phyloP scores from a whole-genome alignment of 2,113 vertebrate species.

The Cheilinus undulatus region DNA sequence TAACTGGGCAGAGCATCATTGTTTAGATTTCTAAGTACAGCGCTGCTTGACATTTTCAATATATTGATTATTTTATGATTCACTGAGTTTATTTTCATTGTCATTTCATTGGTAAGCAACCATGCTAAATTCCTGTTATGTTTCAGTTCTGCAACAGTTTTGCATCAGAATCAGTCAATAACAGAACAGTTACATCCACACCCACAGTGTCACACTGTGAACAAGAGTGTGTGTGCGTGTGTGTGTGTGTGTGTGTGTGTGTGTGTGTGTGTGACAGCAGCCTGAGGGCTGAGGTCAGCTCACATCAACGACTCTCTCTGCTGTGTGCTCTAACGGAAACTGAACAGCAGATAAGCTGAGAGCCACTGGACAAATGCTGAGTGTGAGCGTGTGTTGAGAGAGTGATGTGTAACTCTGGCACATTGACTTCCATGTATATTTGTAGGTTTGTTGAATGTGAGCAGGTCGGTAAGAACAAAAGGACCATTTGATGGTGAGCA shows the following conservation, averaged over 20 bases:
- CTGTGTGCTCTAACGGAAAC: conserved; percentile 19
- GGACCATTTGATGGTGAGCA: background rate
- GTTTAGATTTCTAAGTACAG: too few relatives aligned
- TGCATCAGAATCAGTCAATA: background rate
- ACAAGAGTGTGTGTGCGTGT: background rate
- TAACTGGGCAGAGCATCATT: background rate
- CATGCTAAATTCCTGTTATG: background rate
- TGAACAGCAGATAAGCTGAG: conserved; percentile 16
- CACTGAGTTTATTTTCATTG: background rate
- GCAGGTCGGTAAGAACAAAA: background rate
- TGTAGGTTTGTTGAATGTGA: background rate
- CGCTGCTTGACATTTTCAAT: background rate
- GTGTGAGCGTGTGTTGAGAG: conserved; percentile 3
- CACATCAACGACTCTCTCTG: conserved; percentile 29
- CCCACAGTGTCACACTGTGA: conserved; percentile 9
- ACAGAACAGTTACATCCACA: conserved; percentile 7
- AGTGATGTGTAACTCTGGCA: background rate
- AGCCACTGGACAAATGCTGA: conserved; percentile 8
- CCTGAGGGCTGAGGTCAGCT: conserved; percentile 59
- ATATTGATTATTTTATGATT: background rate
- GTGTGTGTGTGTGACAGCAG: conserved; percentile 19
- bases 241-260: conserved; percentile 2
- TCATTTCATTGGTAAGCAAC: background rate
- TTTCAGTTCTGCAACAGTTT: background rate
- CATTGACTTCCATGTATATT: background rate